Conservation (phyloP, 2,888 invertebrate species). For the Adelognathus sp. region DNA sequence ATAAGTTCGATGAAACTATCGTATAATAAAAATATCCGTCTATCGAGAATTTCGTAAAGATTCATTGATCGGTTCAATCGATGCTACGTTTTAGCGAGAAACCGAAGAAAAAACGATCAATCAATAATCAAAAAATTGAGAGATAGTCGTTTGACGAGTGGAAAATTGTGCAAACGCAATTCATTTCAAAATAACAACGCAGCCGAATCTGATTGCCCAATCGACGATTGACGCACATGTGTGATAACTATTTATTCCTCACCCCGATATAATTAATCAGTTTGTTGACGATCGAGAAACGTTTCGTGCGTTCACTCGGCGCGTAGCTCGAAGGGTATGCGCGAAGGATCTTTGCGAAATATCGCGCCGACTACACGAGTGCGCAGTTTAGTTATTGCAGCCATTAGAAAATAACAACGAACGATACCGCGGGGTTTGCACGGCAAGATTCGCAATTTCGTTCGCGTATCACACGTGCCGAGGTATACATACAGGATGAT, state of each 20-base stretch:
- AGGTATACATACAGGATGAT: too few species aligned
- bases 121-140: too few species aligned
- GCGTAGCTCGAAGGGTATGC: neutral
- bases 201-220: neutral
- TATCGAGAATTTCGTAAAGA: too few species aligned
- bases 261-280: neutral
- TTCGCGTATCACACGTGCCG: neutral
- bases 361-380: neutral
- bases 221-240: neutral
- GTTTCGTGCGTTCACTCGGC: neutral
- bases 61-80: neutral
- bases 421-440: neutral
- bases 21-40: too few species aligned
- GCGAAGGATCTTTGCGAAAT: neutral
- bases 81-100: neutral
- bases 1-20: too few species aligned
- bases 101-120: neutral
- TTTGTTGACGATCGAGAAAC: neutral
- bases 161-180: neutral
- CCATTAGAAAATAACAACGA: slow-evolving; percentile 11
- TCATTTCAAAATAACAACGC: neutral
- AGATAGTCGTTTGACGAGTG: too few species aligned
- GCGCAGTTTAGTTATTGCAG: neutral
- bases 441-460: neutral
- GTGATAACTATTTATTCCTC: neutral